Base-by-base conservation (phyloP, 2,113 vertebrate genomes). In the Manacus vitellinus region DNA sequence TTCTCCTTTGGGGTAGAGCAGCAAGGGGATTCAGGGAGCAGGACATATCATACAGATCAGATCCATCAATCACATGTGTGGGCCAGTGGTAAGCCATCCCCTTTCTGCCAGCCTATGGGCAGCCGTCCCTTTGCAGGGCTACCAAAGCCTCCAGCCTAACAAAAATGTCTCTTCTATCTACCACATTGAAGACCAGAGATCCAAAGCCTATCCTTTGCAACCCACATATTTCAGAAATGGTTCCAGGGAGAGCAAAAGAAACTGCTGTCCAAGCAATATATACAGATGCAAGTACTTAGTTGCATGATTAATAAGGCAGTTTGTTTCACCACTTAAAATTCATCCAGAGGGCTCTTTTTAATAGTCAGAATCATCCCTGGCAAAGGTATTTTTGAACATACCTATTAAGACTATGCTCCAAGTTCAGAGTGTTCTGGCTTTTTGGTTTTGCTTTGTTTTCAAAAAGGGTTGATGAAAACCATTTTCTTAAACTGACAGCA, bases 401-500 rank as follows among this genome's bases (percentile, higher is more conserved):
- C 12, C 43, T 71, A 12, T 30, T 73, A 78, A 30, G 59, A 27
- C n/a, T 61, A 43, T 0, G 0, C 33, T 92, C 20, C 12, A n/a
- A 22, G 23, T 68, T 85, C 41, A 73, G 59, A 39, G 15, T 1
- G 0, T 28, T 79, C 39, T 82, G 82, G 71, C 58, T 82, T 90
- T 79, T 76, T 61, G 52, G 66, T 82, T 89, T 88, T 85, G 56
- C 49, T 91, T 89, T 85, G 70, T 89, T 95, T 93, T 89, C 49
- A 56, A 55, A 85, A 93, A 73, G 15, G 23, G 28, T 31, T 55
- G 55, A 82, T 55, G 85, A 93, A 95, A 88, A 87, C 8, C 6
- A 49, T 82, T 82, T 87, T 49, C 74, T 68, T 78, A 70, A 88
- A 73, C 59, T 54, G 81, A 54, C 51, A 88, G 55, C 58, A 92